phyloP scores from a whole-genome alignment of 2,888 invertebrate genomes.

The Phorcus lineatus region DNA sequence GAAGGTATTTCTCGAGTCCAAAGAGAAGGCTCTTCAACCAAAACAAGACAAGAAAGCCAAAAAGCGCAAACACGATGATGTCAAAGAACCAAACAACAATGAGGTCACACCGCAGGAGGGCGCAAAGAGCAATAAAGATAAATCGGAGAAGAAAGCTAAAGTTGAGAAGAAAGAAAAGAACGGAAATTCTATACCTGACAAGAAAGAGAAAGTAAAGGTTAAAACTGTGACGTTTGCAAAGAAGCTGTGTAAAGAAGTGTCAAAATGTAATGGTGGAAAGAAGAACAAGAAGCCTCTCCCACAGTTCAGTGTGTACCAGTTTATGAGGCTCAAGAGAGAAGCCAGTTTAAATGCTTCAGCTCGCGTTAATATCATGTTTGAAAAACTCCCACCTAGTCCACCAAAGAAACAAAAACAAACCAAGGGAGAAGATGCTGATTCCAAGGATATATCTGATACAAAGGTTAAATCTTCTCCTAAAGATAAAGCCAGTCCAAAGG shows the following conservation, averaged over 20 bases:
- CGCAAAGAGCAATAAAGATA: neutral
- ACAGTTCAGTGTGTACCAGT: conserved; percentile 26
- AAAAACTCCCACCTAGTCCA: conserved; percentile 45
- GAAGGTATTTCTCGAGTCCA: conserved; percentile 24
- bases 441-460: conserved; percentile 2
- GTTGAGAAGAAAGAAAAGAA: neutral
- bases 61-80: neutral
- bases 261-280: neutral
- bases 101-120: neutral
- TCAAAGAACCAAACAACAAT: neutral
- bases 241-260: neutral
- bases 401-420: conserved; percentile 44
- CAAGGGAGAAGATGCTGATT: conserved; percentile 22
- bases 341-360: conserved; percentile 68
- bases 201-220: neutral
- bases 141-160: neutral
- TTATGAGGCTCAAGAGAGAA: conserved; percentile 55
- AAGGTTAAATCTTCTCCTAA: conserved; percentile 29
- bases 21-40: conserved; percentile 14
- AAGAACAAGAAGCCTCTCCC: conserved; percentile 16
- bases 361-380: conserved; percentile 63
- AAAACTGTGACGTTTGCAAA: conserved; percentile 13
- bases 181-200: neutral
- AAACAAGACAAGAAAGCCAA: neutral
- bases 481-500: neutral